These are phyloP conservation scores for Zoanthus sansibaricus DNA, from an alignment of 92 coral and sea anemone species.

Conservation along the genomic window DNA sequence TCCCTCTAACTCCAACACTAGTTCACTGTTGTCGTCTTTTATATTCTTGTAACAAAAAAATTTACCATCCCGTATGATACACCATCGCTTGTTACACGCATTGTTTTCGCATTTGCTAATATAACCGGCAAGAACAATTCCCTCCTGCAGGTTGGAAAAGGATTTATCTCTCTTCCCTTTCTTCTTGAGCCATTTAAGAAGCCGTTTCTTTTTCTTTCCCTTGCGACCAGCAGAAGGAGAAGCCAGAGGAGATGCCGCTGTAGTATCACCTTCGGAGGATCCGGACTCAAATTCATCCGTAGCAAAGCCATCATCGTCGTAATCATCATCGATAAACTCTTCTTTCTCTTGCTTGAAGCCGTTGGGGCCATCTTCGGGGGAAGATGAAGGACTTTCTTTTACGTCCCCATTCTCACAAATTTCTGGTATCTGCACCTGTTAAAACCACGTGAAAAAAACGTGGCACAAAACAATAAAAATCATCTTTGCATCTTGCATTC, in stretches of 20 bases:
- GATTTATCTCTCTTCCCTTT: constrained; percentile 71
- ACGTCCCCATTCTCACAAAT: constrained; percentile 28
- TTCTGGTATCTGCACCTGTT: not conserved
- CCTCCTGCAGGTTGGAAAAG: constrained; percentile 85
- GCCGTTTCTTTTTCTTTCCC: constrained; percentile 76
- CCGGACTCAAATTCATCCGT: constrained; percentile 86
- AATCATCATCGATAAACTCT: constrained; percentile 52
- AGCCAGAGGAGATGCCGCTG: constrained; percentile 55
- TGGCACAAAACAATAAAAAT: not conserved
- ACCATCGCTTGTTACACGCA: constrained; percentile 80
- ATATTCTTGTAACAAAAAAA: constrained; percentile 86
- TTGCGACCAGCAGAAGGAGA: constrained; percentile 74
- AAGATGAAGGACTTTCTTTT: constrained; percentile 19
- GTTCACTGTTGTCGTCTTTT: constrained; percentile 82
- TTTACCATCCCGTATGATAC: constrained; percentile 83
- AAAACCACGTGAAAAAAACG: not conserved
- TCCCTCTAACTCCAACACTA: constrained; percentile 77
- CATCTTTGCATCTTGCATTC: not conserved
- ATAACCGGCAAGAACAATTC: constrained; percentile 88
- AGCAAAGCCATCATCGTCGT: constrained; percentile 86
- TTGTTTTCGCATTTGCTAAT: constrained; percentile 73
- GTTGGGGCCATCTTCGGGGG: constrained; percentile 34
- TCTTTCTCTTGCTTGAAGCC: constrained; percentile 50
- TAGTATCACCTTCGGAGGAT: constrained; percentile 75
- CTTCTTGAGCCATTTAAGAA: constrained; percentile 89